phyloP scores from a whole-genome alignment of 1,140 invertebrate genomes.

The Planococcus citri region DNA sequence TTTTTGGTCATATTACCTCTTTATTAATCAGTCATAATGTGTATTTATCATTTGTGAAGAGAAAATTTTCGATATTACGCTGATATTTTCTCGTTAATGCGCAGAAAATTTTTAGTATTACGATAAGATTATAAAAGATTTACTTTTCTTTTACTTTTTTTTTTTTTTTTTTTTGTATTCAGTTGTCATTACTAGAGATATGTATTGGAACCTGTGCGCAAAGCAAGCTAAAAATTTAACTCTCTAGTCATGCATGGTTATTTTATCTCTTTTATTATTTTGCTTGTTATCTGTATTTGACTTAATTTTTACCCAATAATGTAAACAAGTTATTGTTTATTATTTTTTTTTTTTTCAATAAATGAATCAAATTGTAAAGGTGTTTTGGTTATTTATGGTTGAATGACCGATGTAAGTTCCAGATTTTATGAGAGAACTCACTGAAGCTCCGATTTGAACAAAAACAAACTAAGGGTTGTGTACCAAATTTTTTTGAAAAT shows the following conservation, averaged over 20 bases:
- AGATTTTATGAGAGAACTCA: too few species aligned
- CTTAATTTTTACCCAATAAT: slow-evolving; percentile 10
- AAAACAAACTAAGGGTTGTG: too few species aligned
- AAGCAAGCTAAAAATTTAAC: slow-evolving; percentile 5
- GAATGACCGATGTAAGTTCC: too few species aligned
- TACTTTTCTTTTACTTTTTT: not conserved
- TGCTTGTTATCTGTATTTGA: slow-evolving; percentile 17
- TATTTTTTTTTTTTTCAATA: too few species aligned
- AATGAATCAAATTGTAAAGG: slow-evolving; percentile 13
- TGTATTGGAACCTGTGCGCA: slow-evolving; percentile 8
- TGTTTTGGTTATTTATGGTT: too few species aligned
- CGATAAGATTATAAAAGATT: not conserved
- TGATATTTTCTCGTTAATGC: not conserved
- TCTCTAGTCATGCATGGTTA: slow-evolving; percentile 19
- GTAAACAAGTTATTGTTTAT: slow-evolving; percentile 18
- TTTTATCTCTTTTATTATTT: slow-evolving; percentile 13
- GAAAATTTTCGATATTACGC: not conserved
- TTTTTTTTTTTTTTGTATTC: not conserved
- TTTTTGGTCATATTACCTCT: slow-evolving; percentile 10
- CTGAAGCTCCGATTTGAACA: too few species aligned
- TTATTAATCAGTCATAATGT: slow-evolving; percentile 12
- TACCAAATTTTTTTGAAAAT: too few species aligned
- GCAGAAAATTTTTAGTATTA: not conserved
- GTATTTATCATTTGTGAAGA: not conserved
- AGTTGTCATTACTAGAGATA: slow-evolving; percentile 8